phyloP scores from a whole-genome alignment of 2,888 invertebrate species.

The Agapostemon virescens region DNA sequence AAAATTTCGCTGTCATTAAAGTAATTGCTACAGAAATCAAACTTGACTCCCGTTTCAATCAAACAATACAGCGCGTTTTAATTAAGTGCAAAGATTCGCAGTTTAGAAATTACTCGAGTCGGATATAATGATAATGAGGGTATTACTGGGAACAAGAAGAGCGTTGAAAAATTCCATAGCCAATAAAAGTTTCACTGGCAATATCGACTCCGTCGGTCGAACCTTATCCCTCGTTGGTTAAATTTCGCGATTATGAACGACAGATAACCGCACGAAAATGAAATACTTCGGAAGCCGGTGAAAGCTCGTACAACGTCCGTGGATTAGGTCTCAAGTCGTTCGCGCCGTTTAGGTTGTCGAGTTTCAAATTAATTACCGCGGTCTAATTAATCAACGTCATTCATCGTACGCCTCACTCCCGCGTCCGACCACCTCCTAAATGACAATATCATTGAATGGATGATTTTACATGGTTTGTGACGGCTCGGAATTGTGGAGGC shows the following conservation, averaged over 20 bases:
- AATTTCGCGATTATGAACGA: slow-evolving; percentile 39
- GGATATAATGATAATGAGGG: background rate
- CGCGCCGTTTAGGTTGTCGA: slow-evolving; percentile 70
- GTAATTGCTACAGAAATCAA: background rate
- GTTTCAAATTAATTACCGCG: slow-evolving; percentile 72
- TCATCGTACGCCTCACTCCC: slow-evolving; percentile 40
- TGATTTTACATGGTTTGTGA: slow-evolving; percentile 31
- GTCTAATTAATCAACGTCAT: slow-evolving; percentile 74
- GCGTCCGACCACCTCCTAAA: slow-evolving; percentile 30
- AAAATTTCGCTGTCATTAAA: background rate
- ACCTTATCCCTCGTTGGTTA: slow-evolving; percentile 27
- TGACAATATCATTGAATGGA: slow-evolving; percentile 51
- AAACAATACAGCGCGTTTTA: background rate
- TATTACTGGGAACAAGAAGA: background rate
- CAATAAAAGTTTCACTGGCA: slow-evolving; percentile 41
- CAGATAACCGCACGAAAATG: slow-evolving; percentile 35
- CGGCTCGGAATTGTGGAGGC: background rate
- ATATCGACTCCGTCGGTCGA: background rate
- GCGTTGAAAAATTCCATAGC: slow-evolving; percentile 21
- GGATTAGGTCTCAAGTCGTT: slow-evolving; percentile 56
- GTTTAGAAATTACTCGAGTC: background rate
- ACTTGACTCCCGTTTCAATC: background rate
- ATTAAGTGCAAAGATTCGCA: background rate
- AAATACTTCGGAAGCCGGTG: slow-evolving; percentile 14
- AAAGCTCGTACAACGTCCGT: slow-evolving; percentile 14